Percentiles rank a stretch among this genome's conserved stretches.
Evolutionary conservation across 1,140 invertebrate genomes (phyloP).

Genomic region (Charaxes varanes): DNA sequence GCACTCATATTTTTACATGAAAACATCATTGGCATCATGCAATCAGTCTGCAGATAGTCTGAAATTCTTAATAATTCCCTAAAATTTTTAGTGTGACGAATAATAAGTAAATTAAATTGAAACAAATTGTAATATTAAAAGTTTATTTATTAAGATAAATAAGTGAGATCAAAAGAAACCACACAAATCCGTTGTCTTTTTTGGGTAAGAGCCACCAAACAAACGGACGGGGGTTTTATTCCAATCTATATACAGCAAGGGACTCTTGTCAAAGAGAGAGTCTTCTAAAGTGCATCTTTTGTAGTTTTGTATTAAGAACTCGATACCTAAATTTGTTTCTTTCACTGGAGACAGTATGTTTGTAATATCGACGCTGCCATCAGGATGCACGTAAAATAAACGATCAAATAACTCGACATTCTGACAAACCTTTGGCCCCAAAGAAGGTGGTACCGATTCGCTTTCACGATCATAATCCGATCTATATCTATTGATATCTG

Average conservation of each 20-base stretch:
- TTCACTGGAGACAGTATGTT: slow-evolving; percentile 47
- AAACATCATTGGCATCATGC: no score
- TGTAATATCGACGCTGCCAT: slow-evolving; percentile 45
- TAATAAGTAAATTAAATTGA: no score
- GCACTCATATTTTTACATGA: no score
- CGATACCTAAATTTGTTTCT: slow-evolving; percentile 42
- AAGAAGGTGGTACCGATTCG: slow-evolving; percentile 36
- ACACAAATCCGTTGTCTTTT: slow-evolving; percentile 68
- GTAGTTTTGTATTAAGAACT: slow-evolving; percentile 55
- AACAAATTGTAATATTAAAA: no score
- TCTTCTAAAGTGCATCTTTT: slow-evolving; percentile 50
- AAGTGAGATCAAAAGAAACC: slow-evolving; percentile 61
- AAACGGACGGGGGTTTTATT: slow-evolving; percentile 73
- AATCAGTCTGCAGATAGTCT: no score
- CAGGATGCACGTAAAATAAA: slow-evolving; percentile 47
- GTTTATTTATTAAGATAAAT: no score
- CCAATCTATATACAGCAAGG: slow-evolving; percentile 74
- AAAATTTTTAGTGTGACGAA: no score
- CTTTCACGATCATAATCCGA: slow-evolving; percentile 42
- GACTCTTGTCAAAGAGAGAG: slow-evolving; percentile 30
- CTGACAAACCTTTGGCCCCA: slow-evolving; percentile 47
- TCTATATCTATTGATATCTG: slow-evolving; percentile 56
- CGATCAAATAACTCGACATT: slow-evolving; percentile 38
- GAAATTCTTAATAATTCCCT: no score
- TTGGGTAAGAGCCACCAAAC: slow-evolving; percentile 74